phyloP scores from a whole-genome alignment of 2,888 invertebrate genomes.

The Plebejus argus region DNA sequence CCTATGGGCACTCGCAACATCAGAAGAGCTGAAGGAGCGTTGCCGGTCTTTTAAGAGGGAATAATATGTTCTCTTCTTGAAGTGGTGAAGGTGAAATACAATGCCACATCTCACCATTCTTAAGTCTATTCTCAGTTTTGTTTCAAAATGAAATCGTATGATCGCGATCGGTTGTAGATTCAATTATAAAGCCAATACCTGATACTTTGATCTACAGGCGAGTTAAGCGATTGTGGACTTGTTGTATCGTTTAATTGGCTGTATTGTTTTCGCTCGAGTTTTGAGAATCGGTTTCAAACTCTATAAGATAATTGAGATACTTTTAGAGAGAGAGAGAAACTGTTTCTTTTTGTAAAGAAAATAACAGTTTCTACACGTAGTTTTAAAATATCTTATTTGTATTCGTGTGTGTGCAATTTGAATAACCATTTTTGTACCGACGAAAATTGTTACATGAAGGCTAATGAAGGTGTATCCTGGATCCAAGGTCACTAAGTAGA shows the following conservation, averaged over 20 bases:
- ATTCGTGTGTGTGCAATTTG: background rate
- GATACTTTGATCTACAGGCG: conserved; percentile 24
- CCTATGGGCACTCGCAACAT: too few relatives aligned
- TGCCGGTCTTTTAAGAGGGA: too few relatives aligned
- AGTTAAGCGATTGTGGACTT: conserved; percentile 15
- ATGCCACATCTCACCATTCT: background rate
- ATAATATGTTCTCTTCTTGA: too few relatives aligned
- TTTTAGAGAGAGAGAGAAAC: background rate
- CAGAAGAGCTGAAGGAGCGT: too few relatives aligned
- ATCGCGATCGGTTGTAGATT: conserved; percentile 18
- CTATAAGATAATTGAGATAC: background rate
- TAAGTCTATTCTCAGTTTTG: background rate
- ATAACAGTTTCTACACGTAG: background rate
- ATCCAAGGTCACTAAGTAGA: too few relatives aligned
- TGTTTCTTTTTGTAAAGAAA: background rate
- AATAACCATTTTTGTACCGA: too few relatives aligned
- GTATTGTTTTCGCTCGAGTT: conserved; percentile 2
- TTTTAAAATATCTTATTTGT: too few relatives aligned
- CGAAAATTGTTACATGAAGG: too few relatives aligned
- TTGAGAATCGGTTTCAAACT: background rate
- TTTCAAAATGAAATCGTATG: conserved; percentile 24
- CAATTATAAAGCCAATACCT: conserved; percentile 29
- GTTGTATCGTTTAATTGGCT: background rate
- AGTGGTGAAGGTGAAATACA: background rate
- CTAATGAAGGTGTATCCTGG: too few relatives aligned